Evolutionary conservation across 2,113 vertebrate species (phyloP), one percentile per base, ranked within the genome.

Genomic region (Lepisosteus osseus): DNA sequence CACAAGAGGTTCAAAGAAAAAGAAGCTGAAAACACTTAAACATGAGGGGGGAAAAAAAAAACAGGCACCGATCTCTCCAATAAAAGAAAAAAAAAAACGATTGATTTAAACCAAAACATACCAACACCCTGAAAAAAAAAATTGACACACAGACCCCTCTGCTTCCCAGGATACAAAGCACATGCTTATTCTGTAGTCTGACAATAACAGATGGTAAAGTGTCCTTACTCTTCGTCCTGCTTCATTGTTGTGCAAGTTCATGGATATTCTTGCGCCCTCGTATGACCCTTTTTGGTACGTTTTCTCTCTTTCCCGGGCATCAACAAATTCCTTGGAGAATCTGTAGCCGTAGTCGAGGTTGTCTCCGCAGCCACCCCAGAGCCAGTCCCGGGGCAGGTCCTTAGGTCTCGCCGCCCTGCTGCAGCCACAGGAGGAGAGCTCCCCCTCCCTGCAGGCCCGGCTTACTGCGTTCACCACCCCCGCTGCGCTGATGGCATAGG

Each of bases 221-320:
- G 51, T 7, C 6, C 96, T 92, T 87, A 99, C 97, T 89, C 95
- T 92, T 41, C 97, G 87, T 74, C 97, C 97, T 0, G 97, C 97
- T 79, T 99, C 97, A 0, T 99, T 99, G 83, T 99, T 99, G 89
- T 99, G 96, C 68, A 99, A 84, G 80, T 99, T 99, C 97, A 99
- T 99, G 87, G 94, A 11, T 71, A 93, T 92, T 63, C 97, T 90
- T 0, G 95, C 93, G 0, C 92, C 97, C 78, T 99, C 97, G 0
- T 92, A 93, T 0, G 96, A 91, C 74, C 95, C 95, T 72, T 96
- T 95, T 72, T 95, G 91, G 56, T 94, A 94, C 81, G 94, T 95
- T 47, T 97, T 95, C 89, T 99, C 97, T 0, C 97, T 83, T 83
- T 99, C 97, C 0, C 97, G 94, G 0, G 97, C 97, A 0, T 99